Evolutionary conservation across 2,797 vertebrate species (phyloP), one percentile per base, ranked within the genome.

Genomic region (Lophius americanus): DNA sequence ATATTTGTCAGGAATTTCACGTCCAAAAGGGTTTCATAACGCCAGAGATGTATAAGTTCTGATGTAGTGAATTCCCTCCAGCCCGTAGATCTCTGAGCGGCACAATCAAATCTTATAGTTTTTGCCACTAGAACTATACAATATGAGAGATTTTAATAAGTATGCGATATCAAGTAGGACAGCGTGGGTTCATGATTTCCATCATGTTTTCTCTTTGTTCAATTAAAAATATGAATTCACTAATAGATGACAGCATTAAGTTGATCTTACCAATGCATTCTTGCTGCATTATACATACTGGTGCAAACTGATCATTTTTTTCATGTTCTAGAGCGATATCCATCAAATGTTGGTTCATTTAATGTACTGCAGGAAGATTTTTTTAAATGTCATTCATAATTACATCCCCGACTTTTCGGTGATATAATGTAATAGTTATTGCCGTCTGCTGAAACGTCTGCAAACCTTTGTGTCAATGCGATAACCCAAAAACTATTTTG

Each of bases 1-100:
- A 53, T 57, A 46, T 80, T 80, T 83, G 67, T 60, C 52, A 32
- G 53, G 65, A 11, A 60, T 51, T 53, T 73, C 44, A 54, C 57
- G 61, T 43, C 51, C 72, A 63, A 50, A 75, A 67, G 37, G 69
- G 39, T 64, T 68, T 70, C 46, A 64, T 53, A 66, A 79, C 47
- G 59, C 23, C 48, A 55, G 62, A 78, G 61, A 64, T 63, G 42
- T 41, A 82, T 74, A 58, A 58, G 39, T 60, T 74, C 44, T 63
- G 66, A 81, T 53, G 35, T 64, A 43, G 60, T 64, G 61, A 78
- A 59, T 51, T 43, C 41, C 43, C 43, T 49, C 9, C 43, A 37
- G 23, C 5, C 14, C 37, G 32, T 51, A 42, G 23, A 43, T 43
- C 32, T 3, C 39, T 14, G 7, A 5, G 32, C 13, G 36, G 43